Evolutionary conservation across 2,888 invertebrate genomes (phyloP).

Genomic region (Conomelus anceps): DNA sequence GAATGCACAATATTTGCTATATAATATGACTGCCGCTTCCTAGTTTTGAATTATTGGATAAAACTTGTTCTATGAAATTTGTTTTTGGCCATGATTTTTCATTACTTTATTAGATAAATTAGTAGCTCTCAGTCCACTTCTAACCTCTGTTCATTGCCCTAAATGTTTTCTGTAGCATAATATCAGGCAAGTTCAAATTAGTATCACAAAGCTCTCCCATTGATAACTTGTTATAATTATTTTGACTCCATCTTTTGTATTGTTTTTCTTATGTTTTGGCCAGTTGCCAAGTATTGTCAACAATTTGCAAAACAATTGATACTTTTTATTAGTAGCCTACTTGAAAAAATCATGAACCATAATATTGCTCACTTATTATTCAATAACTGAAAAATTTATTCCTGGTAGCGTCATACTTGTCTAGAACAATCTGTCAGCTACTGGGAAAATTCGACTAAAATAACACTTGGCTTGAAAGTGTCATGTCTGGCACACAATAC

Average conservation of each 20-base stretch:
- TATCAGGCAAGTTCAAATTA: neutral
- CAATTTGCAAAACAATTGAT: neutral
- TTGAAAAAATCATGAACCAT: neutral
- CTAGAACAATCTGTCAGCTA: neutral
- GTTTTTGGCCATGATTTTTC: too few relatives aligned
- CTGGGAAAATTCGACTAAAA: neutral
- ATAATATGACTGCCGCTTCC: too few relatives aligned
- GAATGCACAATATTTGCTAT: too few relatives aligned
- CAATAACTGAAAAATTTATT: neutral
- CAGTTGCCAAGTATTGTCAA: neutral
- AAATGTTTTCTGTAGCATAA: neutral
- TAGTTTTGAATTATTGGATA: too few relatives aligned
- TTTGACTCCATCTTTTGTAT: neutral
- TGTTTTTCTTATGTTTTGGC: neutral
- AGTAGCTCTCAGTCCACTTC: too few relatives aligned
- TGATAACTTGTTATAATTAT: neutral
- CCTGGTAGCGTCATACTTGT: neutral
- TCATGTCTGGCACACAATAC: neutral
- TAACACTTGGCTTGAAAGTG: neutral
- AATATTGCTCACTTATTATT: neutral
- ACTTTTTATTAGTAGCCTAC: neutral
- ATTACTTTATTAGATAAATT: too few relatives aligned
- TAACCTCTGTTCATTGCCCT: too few relatives aligned
- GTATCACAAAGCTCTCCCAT: neutral
- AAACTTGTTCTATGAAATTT: too few relatives aligned